Evolutionary conservation across 2,888 invertebrate species (phyloP).

Genomic region (Oxytorus armatus): DNA sequence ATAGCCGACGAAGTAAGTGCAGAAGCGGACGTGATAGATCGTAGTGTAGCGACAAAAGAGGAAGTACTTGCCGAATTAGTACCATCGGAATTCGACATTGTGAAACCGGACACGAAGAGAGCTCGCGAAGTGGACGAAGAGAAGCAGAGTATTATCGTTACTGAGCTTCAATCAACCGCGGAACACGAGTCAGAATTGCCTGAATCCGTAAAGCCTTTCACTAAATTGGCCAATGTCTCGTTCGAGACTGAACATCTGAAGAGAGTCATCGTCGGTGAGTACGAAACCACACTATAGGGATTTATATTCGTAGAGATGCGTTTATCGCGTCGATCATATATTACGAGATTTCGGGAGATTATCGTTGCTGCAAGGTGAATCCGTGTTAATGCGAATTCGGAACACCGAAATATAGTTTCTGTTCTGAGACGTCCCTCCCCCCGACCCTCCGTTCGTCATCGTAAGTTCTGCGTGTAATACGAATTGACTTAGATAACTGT

Average conservation of each 20-base stretch:
- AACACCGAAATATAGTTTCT: neutral
- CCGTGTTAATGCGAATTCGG: no score
- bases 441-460: neutral
- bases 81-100: slow-evolving; percentile 75
- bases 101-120: slow-evolving; percentile 77
- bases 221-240: slow-evolving; percentile 83
- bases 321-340: neutral
- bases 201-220: slow-evolving; percentile 82
- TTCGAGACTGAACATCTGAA: slow-evolving; percentile 80
- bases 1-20: slow-evolving; percentile 84
- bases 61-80: slow-evolving; percentile 78
- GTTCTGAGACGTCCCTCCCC: neutral
- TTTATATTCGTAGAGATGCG: slow-evolving; percentile 39
- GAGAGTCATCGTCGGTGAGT: slow-evolving; percentile 78
- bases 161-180: slow-evolving; percentile 84
- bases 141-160: slow-evolving; percentile 85
- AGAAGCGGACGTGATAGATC: slow-evolving; percentile 83
- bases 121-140: slow-evolving; percentile 78
- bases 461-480: slow-evolving; percentile 19
- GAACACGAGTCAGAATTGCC: slow-evolving; percentile 84
- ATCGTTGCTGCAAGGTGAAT: no score
- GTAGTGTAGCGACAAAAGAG: slow-evolving; percentile 84
- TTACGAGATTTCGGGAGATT: slow-evolving; percentile 29
- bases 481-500: neutral
- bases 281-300: slow-evolving; percentile 65